A percentile compares a stretch with the other conserved stretches of the same genome.
Conservation (phyloP, 2,888 invertebrate genomes). For the Fragum sueziense region DNA sequence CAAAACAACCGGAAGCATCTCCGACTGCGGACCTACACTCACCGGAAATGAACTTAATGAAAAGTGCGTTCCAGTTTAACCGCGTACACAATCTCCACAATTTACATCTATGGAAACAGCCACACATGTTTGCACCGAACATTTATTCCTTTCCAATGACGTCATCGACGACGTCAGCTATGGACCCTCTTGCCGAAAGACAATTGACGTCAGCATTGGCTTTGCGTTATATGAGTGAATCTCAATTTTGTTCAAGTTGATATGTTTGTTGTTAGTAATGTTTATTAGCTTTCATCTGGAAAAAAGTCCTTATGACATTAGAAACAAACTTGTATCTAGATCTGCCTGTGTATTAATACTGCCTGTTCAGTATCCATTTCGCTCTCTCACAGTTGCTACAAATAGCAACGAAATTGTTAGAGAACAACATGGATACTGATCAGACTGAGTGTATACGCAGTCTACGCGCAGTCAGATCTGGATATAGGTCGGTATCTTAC, state of each 20-base stretch:
- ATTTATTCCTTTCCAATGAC: constrained; percentile 49
- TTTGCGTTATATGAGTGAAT: constrained; percentile 53
- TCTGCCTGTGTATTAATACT: background rate
- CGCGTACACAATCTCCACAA: constrained; percentile 30
- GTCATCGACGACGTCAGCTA: constrained; percentile 27
- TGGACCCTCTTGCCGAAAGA: constrained; percentile 51
- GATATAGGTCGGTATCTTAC: too few relatives aligned
- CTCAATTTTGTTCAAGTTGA: constrained; percentile 54
- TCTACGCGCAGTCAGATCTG: too few relatives aligned
- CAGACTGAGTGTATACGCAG: too few relatives aligned
- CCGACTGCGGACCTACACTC: constrained; percentile 2
- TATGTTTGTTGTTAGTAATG: background rate
- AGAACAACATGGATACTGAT: too few relatives aligned
- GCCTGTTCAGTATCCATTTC: background rate
- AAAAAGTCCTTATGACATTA: too few relatives aligned
- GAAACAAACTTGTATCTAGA: background rate
- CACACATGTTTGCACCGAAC: constrained; percentile 50
- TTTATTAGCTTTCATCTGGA: too few relatives aligned
- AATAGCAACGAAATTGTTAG: too few relatives aligned
- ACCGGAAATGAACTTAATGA: constrained; percentile 30
- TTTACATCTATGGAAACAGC: constrained; percentile 50
- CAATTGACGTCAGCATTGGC: constrained; percentile 54
- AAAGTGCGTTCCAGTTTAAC: constrained; percentile 54
- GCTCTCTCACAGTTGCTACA: background rate
- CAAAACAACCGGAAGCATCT: background rate